A percentile compares a stretch with the other conserved stretches of the same genome.
Evolutionary conservation across 2,113 vertebrate genomes (phyloP).

Genomic region (Pleuronectes platessa): DNA sequence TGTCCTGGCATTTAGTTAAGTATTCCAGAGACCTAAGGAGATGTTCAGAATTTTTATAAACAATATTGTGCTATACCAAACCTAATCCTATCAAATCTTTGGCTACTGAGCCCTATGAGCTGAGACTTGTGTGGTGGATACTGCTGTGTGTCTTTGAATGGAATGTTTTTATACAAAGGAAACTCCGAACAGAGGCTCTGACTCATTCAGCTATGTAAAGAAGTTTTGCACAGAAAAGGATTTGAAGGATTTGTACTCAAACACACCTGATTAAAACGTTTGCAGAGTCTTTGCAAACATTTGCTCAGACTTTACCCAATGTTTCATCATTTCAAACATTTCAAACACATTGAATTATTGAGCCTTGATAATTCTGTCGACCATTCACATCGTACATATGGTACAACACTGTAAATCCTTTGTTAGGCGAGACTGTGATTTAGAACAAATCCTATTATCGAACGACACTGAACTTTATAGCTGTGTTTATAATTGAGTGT

Average conservation of each 20-base stretch:
- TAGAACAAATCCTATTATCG: not conserved
- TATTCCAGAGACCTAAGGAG: no score
- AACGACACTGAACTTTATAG: conserved; percentile 15
- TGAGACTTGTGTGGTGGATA: no score
- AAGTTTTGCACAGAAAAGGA: not conserved
- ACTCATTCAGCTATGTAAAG: not conserved
- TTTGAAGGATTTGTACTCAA: conserved; percentile 9
- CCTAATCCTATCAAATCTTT: no score
- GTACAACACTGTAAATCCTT: conserved; percentile 18
- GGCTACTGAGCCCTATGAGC: no score
- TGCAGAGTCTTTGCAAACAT: conserved; percentile 35
- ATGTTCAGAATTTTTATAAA: no score
- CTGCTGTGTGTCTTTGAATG: no score
- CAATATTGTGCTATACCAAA: no score
- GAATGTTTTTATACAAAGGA: not conserved
- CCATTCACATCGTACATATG: conserved; percentile 7
- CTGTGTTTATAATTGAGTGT: conserved; percentile 8
- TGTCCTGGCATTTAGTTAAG: no score
- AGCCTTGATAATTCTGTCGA: conserved; percentile 10
- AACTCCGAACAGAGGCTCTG: not conserved
- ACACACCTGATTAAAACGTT: conserved; percentile 24
- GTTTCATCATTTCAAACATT: conserved; percentile 54
- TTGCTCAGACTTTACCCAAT: conserved; percentile 30
- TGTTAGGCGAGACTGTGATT: conserved; percentile 7
- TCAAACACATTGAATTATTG: conserved; percentile 39